Evolutionary conservation across 23 tunicate genomes (phyloP).

Genomic region (Trididemnum nubilum): DNA sequence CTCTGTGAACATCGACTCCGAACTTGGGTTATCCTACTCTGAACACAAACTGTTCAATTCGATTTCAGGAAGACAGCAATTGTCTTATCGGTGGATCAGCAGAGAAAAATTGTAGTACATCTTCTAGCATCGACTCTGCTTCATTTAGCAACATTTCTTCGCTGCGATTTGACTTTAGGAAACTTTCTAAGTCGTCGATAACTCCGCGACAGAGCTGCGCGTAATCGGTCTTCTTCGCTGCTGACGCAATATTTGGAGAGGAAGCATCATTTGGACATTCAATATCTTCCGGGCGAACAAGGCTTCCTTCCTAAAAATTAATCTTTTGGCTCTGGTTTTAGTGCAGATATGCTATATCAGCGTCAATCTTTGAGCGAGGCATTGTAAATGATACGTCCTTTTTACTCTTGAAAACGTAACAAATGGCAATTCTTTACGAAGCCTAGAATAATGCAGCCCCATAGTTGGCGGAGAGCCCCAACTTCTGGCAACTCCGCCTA

Average conservation of each 20-base stretch:
- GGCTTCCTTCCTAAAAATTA: not conserved
- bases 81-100: conserved; percentile 5
- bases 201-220: conserved; percentile 17
- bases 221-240: not conserved
- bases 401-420: too few species aligned
- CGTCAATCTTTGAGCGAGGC: too few species aligned
- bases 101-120: not conserved
- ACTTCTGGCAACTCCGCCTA: too few species aligned
- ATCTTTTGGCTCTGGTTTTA: too few species aligned
- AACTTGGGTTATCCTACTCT: too few species aligned
- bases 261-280: not conserved
- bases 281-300: conserved; percentile 11
- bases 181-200: conserved; percentile 1
- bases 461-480: too few species aligned
- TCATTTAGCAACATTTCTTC: not conserved
- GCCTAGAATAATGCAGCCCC: too few species aligned
- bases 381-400: too few species aligned
- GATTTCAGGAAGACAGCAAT: too few species aligned
- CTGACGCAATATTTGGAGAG: not conserved
- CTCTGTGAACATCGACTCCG: too few species aligned
- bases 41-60: too few species aligned
- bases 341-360: not conserved
- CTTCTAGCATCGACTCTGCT: not conserved
- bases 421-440: too few species aligned
- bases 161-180: not conserved